Percentiles rank a stretch among this genome's conserved stretches.
Conservation (phyloP, 2,113 vertebrate species). For the Alces alces region DNA sequence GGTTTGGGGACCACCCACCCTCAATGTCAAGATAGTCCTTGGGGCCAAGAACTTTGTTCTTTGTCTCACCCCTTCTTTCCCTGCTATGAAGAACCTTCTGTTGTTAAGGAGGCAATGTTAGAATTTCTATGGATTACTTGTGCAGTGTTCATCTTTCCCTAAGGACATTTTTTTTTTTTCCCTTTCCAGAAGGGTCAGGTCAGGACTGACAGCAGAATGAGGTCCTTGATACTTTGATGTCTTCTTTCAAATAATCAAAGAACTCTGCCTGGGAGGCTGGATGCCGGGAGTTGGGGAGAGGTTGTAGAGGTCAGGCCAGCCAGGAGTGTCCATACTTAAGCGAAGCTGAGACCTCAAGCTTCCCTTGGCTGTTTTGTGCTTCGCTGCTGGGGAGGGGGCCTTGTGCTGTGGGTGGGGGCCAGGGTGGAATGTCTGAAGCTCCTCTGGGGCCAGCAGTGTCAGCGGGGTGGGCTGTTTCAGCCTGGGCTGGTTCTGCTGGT, state of each 20-base stretch:
- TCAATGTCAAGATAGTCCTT: neutral
- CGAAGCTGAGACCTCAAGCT: neutral
- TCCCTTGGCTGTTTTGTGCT: neutral
- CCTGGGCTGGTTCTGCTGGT: neutral
- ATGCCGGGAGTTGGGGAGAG: neutral
- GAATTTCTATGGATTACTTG: neutral
- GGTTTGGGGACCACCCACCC: neutral
- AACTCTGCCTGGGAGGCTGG: neutral
- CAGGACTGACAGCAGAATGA: neutral
- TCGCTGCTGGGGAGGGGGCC: neutral
- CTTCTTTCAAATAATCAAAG: neutral
- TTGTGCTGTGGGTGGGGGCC: neutral
- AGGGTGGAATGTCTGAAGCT: neutral
- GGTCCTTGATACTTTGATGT: neutral
- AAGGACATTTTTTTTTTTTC: neutral
- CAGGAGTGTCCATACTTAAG: neutral
- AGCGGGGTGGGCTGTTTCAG: fast-evolving
- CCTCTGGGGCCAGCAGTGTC: neutral
- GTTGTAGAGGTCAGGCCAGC: neutral
- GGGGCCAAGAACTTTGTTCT: neutral
- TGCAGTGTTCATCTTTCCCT: neutral
- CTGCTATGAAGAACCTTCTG: neutral
- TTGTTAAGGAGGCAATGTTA: neutral
- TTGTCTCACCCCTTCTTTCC: neutral
- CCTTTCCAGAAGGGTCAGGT: neutral